Evolutionary conservation across 2,888 invertebrate species (phyloP), one percentile per base, ranked within the genome.

Genomic region (Drosophila austrosaltans): DNA sequence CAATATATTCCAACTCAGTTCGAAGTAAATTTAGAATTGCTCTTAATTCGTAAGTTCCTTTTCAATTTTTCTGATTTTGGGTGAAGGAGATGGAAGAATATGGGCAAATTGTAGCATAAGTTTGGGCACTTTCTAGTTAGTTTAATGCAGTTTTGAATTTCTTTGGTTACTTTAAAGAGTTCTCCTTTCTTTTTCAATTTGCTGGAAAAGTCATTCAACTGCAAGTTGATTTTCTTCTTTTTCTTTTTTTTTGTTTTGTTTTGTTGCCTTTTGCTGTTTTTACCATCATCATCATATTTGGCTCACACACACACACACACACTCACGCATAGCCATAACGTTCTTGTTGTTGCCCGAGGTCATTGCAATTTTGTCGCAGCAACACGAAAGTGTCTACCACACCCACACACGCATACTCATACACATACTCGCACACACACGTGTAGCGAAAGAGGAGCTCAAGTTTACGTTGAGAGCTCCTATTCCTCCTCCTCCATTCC

Each of bases 331-430:
- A 10, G 16, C 1, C 42, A 44, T 66, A 86, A 78, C 79, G 65
- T 60, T 61, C 62, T 72, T 63, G 57, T 66, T 67, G 69, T 82
- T 83, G 82, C 87, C 82, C 71, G 72, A 83, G 83, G 83, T 83
- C 85, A 77, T 73, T 82, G 75, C 84, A 87, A 69, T 79, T 76
- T 84, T 77, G 62, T 75, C 48, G 66, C 63, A 69, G 72, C 70
- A 53, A 79, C 79, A 84, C 78, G 69, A 82, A 75, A 84, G 70
- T 79, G 78, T 84, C 80, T 87, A 69, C 56, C 59, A 66, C 72
- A 62, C 59, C 36, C 40, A 54, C 60, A 53, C 36, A 25, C 28
- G 44, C 53, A 66, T 54, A 32, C 57, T 60, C 48, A 42, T 10
- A 20, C 53, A 48, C n/a, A 32, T 44, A 59, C 69, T 59, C 44